Evolutionary conservation across 2,888 invertebrate genomes (phyloP), one percentile per base, ranked within the genome.

Genomic region (Meghimatium bilineatum): DNA sequence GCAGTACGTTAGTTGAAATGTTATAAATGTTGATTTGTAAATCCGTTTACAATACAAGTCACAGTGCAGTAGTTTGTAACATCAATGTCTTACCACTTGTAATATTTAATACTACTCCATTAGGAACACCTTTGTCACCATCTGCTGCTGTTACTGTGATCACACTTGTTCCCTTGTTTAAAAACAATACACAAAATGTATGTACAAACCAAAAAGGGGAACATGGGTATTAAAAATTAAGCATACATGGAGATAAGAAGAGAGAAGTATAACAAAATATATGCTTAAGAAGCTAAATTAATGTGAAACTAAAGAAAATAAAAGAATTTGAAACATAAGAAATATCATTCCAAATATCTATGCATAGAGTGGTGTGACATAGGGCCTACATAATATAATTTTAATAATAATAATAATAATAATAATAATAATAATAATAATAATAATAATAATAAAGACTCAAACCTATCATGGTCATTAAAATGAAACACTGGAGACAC

Each of bases 131-230:
- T 8, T 95, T 95, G 91, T 97, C 97, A 0, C 97, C 97, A 90
- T 97, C 97, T 85, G 95, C 95, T 0, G 96, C 97, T 87, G 95
- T 94, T 0, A 97, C 95, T 17, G 95, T 95, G 90, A 74, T 36
- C n/a, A 81, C 20, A 44, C 2, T 12, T 36, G 63, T 60, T 23
- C 32, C 44, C 80, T 23, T 63, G 60, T 8, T 63, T 63, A 63
- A 1, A 20, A 23, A 63, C n/a, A n/a, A 12, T 17, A n/a, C n/a
- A 63, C 2, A 63, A 63, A 63, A 63, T 63, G 23, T 56, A 63
- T 63, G n/a, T 63, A 8, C n/a, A 63, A 63, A 63, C 26, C n/a
- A 63, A 63, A n/a, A 20, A 23, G 23, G 56, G 56, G 23, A 56
- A 56, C 3, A 56, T 56, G 8, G 23, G 12, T 10, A 23, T 56